Percentiles rank a stretch among this genome's conserved stretches.
These are phyloP conservation scores for Amphipyra berbera DNA, from an alignment of 2,888 invertebrate species.

Conservation along the genomic window DNA sequence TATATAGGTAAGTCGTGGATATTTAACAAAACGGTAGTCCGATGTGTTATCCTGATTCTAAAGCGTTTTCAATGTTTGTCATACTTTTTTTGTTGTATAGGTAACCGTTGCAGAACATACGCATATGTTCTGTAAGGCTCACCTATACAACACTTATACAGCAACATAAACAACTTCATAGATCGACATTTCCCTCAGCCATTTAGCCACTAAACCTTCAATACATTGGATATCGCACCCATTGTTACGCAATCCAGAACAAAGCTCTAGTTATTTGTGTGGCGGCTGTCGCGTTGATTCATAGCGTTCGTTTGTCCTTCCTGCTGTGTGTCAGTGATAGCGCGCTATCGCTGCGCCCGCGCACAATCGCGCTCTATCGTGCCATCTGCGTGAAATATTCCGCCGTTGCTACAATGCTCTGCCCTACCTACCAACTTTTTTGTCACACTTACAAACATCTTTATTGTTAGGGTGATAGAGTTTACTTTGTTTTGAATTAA, in stretches of 20 bases:
- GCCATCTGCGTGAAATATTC: slow-evolving; percentile 88
- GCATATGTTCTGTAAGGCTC: no score
- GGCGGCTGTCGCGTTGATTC: slow-evolving; percentile 74
- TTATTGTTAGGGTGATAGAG: slow-evolving; percentile 44
- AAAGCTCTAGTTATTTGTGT: slow-evolving; percentile 67
- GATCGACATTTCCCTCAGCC: slow-evolving; percentile 18
- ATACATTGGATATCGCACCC: slow-evolving; percentile 53
- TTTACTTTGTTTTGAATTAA: slow-evolving; percentile 18
- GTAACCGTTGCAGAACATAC: no score
- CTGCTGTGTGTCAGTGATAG: slow-evolving; percentile 74
- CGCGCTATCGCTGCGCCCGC: slow-evolving; percentile 77
- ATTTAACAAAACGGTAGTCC: no score
- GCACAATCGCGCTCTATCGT: slow-evolving; percentile 80
- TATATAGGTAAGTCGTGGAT: no score
- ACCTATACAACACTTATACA: neutral
- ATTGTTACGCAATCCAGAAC: slow-evolving; percentile 66
- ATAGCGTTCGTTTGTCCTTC: slow-evolving; percentile 81
- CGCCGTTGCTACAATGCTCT: slow-evolving; percentile 72
- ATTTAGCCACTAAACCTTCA: slow-evolving; percentile 13
- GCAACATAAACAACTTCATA: neutral
- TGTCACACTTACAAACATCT: slow-evolving; percentile 1
- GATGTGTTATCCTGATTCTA: no score
- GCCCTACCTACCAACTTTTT: slow-evolving; percentile 46
- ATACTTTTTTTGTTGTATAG: no score
- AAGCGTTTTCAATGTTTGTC: no score